Evolutionary conservation across 2,888 invertebrate genomes (phyloP).

Genomic region (Rhogogaster chlorosoma): DNA sequence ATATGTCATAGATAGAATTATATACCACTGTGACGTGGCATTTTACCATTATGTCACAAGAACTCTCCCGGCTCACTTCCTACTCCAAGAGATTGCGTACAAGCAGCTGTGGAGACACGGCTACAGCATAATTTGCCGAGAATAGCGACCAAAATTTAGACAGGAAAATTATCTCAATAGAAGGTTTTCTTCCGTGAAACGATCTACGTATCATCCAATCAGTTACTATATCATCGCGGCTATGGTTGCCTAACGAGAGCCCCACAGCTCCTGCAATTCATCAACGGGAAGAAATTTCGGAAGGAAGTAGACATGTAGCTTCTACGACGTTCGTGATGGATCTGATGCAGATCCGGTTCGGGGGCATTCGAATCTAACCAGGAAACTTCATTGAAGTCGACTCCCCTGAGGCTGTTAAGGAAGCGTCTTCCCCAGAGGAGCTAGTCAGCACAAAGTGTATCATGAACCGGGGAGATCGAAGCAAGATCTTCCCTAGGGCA

Average conservation of each 20-base stretch:
- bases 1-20: background rate
- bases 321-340: background rate
- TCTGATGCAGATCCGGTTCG: constrained; percentile 13
- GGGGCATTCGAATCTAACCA: background rate
- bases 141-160: background rate
- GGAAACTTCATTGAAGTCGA: background rate
- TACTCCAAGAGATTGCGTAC: background rate
- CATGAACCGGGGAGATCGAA: background rate
- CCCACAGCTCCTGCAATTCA: background rate
- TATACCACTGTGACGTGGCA: background rate
- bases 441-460: constrained; percentile 13
- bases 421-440: constrained; percentile 5
- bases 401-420: background rate
- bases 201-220: background rate
- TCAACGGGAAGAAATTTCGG: background rate
- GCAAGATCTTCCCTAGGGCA: background rate
- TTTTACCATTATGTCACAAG: background rate
- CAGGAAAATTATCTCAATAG: background rate
- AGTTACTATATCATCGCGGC: background rate
- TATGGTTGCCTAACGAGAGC: background rate
- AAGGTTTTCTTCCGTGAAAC: background rate
- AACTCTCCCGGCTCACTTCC: background rate
- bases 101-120: background rate
- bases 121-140: background rate
- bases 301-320: background rate